Evolutionary conservation across 2,113 vertebrate genomes (phyloP).

Genomic region (Morphnarchus princeps): DNA sequence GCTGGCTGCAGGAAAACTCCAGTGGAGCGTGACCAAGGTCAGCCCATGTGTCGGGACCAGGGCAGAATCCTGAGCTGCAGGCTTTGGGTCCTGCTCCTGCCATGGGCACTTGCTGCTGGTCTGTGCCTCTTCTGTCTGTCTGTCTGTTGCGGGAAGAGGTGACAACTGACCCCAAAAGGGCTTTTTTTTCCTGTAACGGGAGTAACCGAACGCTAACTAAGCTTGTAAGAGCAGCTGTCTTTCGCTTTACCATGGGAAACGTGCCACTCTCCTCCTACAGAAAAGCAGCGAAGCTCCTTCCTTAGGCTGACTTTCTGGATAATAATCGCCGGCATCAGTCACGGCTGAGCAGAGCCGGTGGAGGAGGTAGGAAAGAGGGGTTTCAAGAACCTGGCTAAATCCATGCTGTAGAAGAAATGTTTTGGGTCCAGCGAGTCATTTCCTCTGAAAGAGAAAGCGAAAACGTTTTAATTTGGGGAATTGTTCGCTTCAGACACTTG

Average conservation of each 20-base stretch:
- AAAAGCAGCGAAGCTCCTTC: not conserved
- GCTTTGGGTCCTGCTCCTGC: not conserved
- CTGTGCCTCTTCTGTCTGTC: not conserved
- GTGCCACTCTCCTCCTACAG: rapidly evolving
- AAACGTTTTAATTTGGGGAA: not conserved
- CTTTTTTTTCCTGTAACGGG: too few relatives aligned
- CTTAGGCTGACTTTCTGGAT: rapidly evolving
- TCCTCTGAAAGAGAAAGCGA: conserved; percentile 1
- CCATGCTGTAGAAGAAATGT: rapidly evolving
- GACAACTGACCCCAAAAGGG: not conserved
- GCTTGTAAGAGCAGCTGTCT: not conserved
- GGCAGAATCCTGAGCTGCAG: rapidly evolving
- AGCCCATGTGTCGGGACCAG: rapidly evolving
- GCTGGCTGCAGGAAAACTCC: not conserved
- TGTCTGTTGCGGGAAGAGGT: rapidly evolving
- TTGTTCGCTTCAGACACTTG: not conserved
- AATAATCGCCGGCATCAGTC: rapidly evolving
- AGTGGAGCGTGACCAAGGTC: rapidly evolving
- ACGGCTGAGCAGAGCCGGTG: not conserved
- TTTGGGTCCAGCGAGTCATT: not conserved
- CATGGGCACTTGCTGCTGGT: rapidly evolving
- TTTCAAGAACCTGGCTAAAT: not conserved
- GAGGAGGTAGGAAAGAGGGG: rapidly evolving
- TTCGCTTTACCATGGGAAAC: rapidly evolving
- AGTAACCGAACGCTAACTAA: rapidly evolving